These are phyloP conservation scores for Apodemus speciosus DNA, from an alignment of 2,113 vertebrate species.

Conservation along the genomic window DNA sequence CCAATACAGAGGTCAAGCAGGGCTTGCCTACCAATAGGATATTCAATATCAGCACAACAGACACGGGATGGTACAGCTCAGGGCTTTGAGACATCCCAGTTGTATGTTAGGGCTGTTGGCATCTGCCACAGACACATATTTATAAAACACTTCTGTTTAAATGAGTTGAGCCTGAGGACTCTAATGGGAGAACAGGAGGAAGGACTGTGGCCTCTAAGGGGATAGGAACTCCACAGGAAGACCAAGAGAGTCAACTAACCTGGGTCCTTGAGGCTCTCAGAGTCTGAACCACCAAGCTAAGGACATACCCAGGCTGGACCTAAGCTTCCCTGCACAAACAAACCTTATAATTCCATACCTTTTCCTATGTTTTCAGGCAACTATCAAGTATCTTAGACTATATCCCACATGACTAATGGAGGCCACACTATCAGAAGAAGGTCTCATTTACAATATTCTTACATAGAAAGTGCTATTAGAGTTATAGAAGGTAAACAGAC, in stretches of 20 bases:
- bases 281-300: background rate
- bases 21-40: background rate
- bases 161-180: background rate
- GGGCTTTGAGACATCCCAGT: constrained; percentile 66
- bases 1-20: constrained; percentile 12
- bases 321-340: background rate
- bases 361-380: background rate
- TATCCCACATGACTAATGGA: background rate
- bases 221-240: too few species aligned
- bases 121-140: constrained; percentile 64
- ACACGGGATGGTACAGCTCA: background rate
- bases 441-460: constrained; percentile 1
- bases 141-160: constrained; percentile 68
- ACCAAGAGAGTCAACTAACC: too few species aligned
- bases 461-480: constrained; percentile 13
- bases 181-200: too few species aligned
- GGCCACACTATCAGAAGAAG: background rate
- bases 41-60: background rate
- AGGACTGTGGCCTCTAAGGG: too few species aligned
- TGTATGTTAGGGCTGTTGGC: constrained; percentile 68
- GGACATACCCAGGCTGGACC: background rate
- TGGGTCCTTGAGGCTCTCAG: too few species aligned
- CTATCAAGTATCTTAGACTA: background rate
- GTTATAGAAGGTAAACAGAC: background rate
- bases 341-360: background rate